These are phyloP conservation scores for Drosophila pallidifrons DNA, from an alignment of 1,140 invertebrate species.

Conservation along the genomic window DNA sequence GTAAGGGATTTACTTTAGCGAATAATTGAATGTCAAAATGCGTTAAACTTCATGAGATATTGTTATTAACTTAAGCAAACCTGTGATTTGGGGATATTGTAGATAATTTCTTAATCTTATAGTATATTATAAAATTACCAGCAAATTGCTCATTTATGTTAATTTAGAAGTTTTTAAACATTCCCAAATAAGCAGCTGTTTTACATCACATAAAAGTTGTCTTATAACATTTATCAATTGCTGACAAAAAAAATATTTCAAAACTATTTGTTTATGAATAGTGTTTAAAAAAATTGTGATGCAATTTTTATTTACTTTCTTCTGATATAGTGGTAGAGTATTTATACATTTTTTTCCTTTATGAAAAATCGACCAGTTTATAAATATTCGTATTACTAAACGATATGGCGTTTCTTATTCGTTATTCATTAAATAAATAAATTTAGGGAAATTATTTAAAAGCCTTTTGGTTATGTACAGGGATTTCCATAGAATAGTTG, in stretches of 20 bases:
- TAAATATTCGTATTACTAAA: constrained; percentile 7
- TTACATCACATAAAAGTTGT: not conserved
- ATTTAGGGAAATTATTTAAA: not conserved
- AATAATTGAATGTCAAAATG: constrained; percentile 20
- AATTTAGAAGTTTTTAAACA: not conserved
- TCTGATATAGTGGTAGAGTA: constrained; percentile 3
- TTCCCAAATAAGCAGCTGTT: not conserved
- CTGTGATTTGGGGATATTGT: constrained; percentile 44
- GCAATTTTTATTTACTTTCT: constrained; percentile 19
- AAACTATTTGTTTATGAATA: not conserved
- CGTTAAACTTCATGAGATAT: constrained; percentile 35
- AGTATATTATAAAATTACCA: not conserved
- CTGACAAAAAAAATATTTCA: not conserved
- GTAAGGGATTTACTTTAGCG: constrained; percentile 17
- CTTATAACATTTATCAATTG: not conserved
- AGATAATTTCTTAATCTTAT: constrained; percentile 11
- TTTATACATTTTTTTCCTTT: not conserved
- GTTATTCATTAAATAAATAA: constrained; percentile 7
- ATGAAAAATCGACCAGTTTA: constrained; percentile 13
- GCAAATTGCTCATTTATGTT: not conserved
- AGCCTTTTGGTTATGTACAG: constrained; percentile 37
- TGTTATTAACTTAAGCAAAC: constrained; percentile 33
- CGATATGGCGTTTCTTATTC: not conserved
- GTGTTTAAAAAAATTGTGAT: constrained; percentile 34
- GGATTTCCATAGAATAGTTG: constrained; percentile 27